phyloP scores from a whole-genome alignment of 2,113 vertebrate genomes.

The Casuarius casuarius region DNA sequence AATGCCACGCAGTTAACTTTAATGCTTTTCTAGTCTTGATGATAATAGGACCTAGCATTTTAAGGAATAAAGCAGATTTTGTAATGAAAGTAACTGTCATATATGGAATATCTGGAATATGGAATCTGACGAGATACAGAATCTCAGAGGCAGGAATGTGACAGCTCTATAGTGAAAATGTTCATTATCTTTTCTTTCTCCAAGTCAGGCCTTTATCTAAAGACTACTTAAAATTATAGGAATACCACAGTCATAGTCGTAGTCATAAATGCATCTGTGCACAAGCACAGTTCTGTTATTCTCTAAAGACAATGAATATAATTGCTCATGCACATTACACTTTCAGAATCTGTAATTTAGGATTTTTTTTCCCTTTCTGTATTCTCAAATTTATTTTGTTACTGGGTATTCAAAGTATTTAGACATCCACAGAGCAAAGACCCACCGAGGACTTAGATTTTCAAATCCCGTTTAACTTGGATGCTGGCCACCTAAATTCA shows the following conservation, averaged over 20 bases:
- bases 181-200: background rate
- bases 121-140: background rate
- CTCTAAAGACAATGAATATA: background rate
- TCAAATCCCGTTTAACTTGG: background rate
- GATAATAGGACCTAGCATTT: background rate
- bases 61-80: background rate
- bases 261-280: background rate
- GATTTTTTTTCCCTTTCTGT: background rate
- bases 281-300: background rate
- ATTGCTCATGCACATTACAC: background rate
- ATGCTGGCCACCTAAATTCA: background rate
- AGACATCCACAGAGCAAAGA: background rate
- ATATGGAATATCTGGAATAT: background rate
- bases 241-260: background rate
- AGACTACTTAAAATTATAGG: background rate
- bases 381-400: background rate
- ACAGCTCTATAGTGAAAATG: background rate
- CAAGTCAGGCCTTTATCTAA: background rate
- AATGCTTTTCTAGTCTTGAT: background rate
- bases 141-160: background rate
- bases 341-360: background rate
- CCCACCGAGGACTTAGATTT: background rate
- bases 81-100: background rate
- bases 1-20: background rate
- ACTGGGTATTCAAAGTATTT: background rate